These are phyloP conservation scores for Selenia dentaria DNA, from an alignment of 2,888 invertebrate genomes.

Conservation along the genomic window DNA sequence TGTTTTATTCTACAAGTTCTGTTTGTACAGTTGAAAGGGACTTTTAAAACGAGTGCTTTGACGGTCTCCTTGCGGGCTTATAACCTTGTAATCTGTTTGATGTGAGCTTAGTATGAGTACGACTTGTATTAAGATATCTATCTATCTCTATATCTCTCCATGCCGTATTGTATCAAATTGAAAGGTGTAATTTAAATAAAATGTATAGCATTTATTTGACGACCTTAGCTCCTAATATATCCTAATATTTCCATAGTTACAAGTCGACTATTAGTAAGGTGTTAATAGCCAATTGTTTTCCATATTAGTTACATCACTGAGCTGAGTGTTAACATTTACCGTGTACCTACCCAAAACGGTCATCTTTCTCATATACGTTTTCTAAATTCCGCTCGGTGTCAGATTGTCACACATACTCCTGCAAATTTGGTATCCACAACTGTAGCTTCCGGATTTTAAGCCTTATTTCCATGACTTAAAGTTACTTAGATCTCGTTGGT, in stretches of 20 bases:
- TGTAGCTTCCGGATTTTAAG: constrained; percentile 7
- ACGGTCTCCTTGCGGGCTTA: neutral
- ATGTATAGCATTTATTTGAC: no score
- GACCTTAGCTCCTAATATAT: no score
- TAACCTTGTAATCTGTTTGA: constrained; percentile 22
- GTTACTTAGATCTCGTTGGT: constrained; percentile 9
- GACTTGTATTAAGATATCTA: no score
- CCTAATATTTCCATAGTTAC: neutral
- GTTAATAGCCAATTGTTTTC: constrained; percentile 40
- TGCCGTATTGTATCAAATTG: no score
- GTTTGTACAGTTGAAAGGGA: neutral
- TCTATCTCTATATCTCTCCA: no score
- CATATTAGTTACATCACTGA: constrained; percentile 23
- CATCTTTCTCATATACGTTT: constrained; percentile 43
- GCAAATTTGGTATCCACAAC: constrained; percentile 1
- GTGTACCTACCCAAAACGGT: constrained; percentile 28
- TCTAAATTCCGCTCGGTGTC: constrained; percentile 29
- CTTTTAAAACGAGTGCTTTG: neutral
- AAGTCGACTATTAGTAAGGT: neutral
- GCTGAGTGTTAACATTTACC: neutral
- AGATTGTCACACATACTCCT: constrained; percentile 22
- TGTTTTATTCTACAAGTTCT: neutral
- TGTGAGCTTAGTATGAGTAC: constrained; percentile 5
- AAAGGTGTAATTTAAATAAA: no score
- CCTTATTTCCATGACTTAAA: constrained; percentile 16